phyloP scores from a whole-genome alignment of 2,797 vertebrate genomes.

The Aldrovandia affinis region DNA sequence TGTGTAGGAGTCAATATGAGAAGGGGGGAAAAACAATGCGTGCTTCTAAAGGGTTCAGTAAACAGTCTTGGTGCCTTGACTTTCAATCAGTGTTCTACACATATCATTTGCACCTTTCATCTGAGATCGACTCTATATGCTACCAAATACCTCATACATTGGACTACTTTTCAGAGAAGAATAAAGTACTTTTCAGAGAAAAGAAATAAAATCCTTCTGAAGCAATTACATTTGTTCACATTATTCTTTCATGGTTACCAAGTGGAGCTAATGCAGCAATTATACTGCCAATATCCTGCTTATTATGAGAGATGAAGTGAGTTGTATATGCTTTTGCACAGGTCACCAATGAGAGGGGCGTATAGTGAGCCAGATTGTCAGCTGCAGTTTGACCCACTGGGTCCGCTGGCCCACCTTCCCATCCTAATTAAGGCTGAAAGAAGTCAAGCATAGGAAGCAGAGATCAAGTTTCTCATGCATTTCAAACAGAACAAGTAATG shows the following conservation, averaged over 20 bases:
- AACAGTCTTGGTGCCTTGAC: background rate
- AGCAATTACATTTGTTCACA: background rate
- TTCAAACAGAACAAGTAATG: conserved; percentile 27
- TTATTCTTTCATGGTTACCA: background rate
- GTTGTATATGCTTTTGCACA: conserved; percentile 11
- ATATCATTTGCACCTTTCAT: background rate
- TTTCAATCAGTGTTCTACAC: background rate
- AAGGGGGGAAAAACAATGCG: background rate
- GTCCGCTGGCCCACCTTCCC: background rate
- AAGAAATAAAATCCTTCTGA: background rate
- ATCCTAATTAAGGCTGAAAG: background rate
- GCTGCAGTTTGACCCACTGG: background rate
- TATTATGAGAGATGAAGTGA: background rate
- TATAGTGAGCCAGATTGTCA: background rate
- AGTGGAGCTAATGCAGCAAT: background rate
- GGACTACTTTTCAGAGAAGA: background rate
- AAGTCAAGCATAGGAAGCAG: conserved; percentile 12
- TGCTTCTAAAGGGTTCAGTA: background rate
- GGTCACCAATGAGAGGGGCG: background rate
- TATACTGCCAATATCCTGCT: background rate
- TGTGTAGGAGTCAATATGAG: background rate
- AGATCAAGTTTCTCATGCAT: conserved; percentile 28
- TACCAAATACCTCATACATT: background rate
- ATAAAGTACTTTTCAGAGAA: background rate
- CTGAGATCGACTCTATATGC: background rate